phyloP scores from a whole-genome alignment of 2,113 vertebrate genomes.

The Oreochromis tanganicae region DNA sequence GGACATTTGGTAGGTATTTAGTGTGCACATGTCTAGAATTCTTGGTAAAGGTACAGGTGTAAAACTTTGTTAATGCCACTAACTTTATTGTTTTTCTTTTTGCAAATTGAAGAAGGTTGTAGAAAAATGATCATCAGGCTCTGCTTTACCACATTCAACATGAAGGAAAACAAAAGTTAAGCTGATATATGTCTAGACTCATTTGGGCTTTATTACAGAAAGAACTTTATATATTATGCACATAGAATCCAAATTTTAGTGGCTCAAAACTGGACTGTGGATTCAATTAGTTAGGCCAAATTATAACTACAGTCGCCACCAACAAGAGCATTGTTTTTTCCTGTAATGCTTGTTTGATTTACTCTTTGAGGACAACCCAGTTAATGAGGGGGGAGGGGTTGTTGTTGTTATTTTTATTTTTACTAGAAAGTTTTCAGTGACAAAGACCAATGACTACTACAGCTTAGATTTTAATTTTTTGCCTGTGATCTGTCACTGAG shows the following conservation, averaged over 20 bases:
- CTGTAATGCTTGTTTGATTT: not conserved
- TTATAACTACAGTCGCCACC: not conserved
- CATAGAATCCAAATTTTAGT: not conserved
- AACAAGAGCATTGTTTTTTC: not conserved
- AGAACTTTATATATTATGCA: accelerated
- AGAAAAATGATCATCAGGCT: not conserved
- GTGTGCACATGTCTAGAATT: not conserved
- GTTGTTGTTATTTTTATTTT: accelerated
- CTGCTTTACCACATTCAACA: not conserved
- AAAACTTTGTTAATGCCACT: not conserved
- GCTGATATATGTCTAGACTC: not conserved
- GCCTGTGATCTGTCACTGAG: not conserved
- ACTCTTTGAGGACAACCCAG: accelerated
- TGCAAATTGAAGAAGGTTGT: not conserved
- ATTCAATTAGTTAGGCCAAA: accelerated
- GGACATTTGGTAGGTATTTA: not conserved
- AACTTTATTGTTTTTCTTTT: not conserved
- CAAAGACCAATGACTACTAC: not conserved
- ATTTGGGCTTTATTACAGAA: not conserved
- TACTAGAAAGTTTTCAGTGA: not conserved
- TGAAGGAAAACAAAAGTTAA: not conserved
- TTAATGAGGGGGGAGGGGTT: not conserved
- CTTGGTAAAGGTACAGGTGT: not conserved
- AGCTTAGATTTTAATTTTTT: accelerated
- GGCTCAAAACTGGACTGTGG: not conserved